Conservation (phyloP, 2,888 invertebrate genomes). For the Furcula furcula region DNA sequence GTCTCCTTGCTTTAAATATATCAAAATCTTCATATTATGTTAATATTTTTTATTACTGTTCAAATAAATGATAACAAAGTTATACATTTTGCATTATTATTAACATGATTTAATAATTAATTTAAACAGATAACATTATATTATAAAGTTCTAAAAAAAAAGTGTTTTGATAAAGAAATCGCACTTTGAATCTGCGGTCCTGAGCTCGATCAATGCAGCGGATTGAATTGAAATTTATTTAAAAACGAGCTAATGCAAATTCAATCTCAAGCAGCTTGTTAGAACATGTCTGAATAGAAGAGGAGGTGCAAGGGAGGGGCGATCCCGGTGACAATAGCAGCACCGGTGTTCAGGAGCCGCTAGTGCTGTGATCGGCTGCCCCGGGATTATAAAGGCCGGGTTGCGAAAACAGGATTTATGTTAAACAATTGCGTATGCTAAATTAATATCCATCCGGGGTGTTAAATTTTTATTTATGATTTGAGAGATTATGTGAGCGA, state of each 20-base stretch:
- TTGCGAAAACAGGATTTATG: constrained; percentile 3
- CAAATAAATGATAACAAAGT: no score
- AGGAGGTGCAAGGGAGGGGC: constrained; percentile 3
- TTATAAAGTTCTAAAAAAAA: no score
- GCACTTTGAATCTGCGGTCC: no score
- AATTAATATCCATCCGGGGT: background rate
- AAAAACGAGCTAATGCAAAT: constrained; percentile 34
- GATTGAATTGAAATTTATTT: constrained; percentile 13
- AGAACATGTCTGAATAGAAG: constrained; percentile 20
- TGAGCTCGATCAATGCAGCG: no score
- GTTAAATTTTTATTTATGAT: background rate
- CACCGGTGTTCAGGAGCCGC: constrained; percentile 20
- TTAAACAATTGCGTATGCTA: background rate
- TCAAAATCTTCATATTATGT: no score
- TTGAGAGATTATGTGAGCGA: background rate
- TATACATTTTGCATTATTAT: no score
- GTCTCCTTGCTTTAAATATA: no score
- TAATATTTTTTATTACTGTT: no score
- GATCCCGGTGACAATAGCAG: constrained; percentile 29
- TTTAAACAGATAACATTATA: no score
- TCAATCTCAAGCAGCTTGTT: constrained; percentile 35
- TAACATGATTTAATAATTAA: no score
- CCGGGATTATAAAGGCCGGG: constrained; percentile 14
- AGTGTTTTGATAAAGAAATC: no score
- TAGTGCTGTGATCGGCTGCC: constrained; percentile 7